These are phyloP conservation scores for Agonopterix heracliana DNA, from an alignment of 2,888 invertebrate species.

Conservation along the genomic window DNA sequence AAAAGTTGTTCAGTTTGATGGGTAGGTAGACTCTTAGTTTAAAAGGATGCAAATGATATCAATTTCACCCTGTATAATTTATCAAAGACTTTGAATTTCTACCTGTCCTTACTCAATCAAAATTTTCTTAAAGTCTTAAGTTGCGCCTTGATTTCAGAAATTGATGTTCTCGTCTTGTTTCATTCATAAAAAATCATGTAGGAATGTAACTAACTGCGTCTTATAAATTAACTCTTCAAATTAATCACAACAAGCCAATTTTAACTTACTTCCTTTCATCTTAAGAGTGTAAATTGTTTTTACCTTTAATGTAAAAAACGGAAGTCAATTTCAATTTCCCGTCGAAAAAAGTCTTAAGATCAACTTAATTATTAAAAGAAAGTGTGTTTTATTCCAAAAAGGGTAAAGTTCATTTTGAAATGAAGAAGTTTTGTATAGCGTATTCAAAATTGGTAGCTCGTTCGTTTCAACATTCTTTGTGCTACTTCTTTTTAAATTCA, in stretches of 20 bases:
- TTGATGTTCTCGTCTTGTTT: too few relatives aligned
- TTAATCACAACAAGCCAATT: conserved; percentile 5
- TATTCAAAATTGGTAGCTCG: conserved; percentile 64
- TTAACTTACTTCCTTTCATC: conserved; percentile 2
- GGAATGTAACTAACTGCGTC: too few relatives aligned
- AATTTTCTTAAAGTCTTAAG: too few relatives aligned
- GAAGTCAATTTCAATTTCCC: conserved; percentile 33
- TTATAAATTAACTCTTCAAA: conserved; percentile 1
- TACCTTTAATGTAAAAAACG: conserved; percentile 27
- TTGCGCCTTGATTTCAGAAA: too few relatives aligned
- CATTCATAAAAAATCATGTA: too few relatives aligned
- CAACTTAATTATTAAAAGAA: conserved; percentile 17
- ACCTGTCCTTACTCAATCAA: too few relatives aligned
- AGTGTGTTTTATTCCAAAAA: conserved; percentile 29
- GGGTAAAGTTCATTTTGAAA: conserved; percentile 38
- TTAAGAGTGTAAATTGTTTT: conserved; percentile 6
- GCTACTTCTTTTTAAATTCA: conserved; percentile 59
- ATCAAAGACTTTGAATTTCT: too few relatives aligned
- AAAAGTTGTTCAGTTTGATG: too few relatives aligned
- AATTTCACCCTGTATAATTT: too few relatives aligned
- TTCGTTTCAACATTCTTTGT: conserved; percentile 63
- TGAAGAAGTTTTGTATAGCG: conserved; percentile 28
- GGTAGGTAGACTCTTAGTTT: too few relatives aligned
- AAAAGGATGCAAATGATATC: too few relatives aligned
- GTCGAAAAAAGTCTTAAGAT: conserved; percentile 20